Percentiles rank a stretch among this genome's conserved stretches.
Evolutionary conservation across 2,888 invertebrate genomes (phyloP).

Genomic region (Leptogaster cylindrica): DNA sequence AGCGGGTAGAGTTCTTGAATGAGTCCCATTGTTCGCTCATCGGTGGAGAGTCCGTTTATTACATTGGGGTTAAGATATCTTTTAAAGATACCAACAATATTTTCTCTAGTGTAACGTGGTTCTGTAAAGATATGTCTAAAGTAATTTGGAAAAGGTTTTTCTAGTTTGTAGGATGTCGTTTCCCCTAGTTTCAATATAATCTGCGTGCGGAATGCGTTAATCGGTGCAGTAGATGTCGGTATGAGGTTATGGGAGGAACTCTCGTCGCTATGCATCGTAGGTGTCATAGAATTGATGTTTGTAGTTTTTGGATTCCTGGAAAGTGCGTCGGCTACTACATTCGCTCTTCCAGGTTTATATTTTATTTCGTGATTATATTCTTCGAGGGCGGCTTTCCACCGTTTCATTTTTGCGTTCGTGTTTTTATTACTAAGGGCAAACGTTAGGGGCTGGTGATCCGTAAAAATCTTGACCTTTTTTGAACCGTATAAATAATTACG

Average conservation of each 20-base stretch:
- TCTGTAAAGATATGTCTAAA: not conserved
- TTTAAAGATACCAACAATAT: not conserved
- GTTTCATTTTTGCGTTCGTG: conserved; percentile 39
- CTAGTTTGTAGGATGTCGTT: conserved; percentile 25
- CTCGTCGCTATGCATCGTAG: conserved; percentile 32
- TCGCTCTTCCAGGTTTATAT: conserved; percentile 19
- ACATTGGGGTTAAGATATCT: not conserved
- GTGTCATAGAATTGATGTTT: conserved; percentile 16
- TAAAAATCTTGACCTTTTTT: conserved; percentile 8
- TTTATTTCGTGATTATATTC: conserved; percentile 39
- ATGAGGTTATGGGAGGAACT: conserved; percentile 38
- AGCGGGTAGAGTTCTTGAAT: conserved; percentile 18
- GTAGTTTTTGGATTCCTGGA: conserved; percentile 9
- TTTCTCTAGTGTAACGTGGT: not conserved
- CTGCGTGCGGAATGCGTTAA: conserved; percentile 47
- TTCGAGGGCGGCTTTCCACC: conserved; percentile 39
- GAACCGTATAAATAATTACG: conserved; percentile 38
- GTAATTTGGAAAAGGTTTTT: conserved; percentile 3
- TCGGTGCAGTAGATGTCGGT: conserved; percentile 36
- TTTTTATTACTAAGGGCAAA: conserved; percentile 42
- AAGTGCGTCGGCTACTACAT: conserved; percentile 28
- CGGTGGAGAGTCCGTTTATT: not conserved
- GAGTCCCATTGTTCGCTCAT: not conserved
- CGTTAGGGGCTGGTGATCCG: conserved; percentile 24
- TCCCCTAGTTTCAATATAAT: conserved; percentile 32